Evolutionary conservation across 2,888 invertebrate genomes (phyloP), one percentile per base, ranked within the genome.

Genomic region (Masnerella sp.): DNA sequence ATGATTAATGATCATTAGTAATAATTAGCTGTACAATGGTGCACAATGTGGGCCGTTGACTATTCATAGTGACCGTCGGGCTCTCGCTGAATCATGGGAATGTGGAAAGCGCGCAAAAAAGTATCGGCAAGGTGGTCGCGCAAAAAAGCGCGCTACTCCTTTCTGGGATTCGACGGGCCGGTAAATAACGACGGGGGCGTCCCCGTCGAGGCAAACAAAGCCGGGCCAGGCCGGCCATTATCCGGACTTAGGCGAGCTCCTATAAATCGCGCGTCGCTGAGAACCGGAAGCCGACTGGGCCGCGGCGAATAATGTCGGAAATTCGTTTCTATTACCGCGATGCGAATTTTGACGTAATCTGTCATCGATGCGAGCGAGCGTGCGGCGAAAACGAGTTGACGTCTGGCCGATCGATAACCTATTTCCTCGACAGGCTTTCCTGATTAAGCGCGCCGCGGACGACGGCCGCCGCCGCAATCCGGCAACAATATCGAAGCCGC

Each of bases 361-460:
- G 74, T 77, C 78, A 78, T 68, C 71, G 62, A 71, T 38, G 62
- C 45, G 67, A 52, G 59, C 51, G 59, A 62, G 68, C 69, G 67
- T 61, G 69, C 59, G 71, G 73, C 75, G 76, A 79, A 83, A 84
- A 83, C 80, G 80, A 82, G 79, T 80, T 79, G 75, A 68, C 77
- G 79, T 77, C 77, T 67, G 68, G 51, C 38, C 78, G 82, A 86
- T 86, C 86, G 84, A 86, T 86, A 86, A 82, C 83, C 84, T 80
- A 85, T 85, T 85, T 85, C 83, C 84, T 81, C 77, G 79, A 76
- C 80, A 72, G 79, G 80, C 79, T 78, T 81, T 82, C 80, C 77
- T 80, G 81, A 83, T 83, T 83, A 80, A 82, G 78, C 78, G 75
- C 76, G 72, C 58, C 77, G 75, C 76, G 59, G 74, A 79, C 75